phyloP scores from a whole-genome alignment of 92 coral and sea anemone genomes.

The Scolanthus callimorphus region DNA sequence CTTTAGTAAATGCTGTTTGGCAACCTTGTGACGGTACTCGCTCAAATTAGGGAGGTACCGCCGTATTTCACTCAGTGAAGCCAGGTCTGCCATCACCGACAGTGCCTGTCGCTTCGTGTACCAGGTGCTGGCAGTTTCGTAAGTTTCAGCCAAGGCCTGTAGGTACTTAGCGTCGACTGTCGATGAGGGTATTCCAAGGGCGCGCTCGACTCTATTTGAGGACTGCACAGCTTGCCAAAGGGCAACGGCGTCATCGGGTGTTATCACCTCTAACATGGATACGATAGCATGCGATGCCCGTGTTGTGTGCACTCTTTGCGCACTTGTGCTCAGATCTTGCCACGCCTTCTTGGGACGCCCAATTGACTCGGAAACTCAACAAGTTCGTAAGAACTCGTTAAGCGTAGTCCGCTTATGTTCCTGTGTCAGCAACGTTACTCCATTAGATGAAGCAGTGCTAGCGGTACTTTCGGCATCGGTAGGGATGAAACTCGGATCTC shows the following conservation, averaged over 20 bases:
- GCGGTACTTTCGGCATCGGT: too few species aligned
- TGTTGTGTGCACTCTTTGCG: neutral
- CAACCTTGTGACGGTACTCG: too few species aligned
- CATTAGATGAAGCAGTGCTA: too few species aligned
- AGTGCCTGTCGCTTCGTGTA: neutral
- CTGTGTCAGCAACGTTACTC: too few species aligned
- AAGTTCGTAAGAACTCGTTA: too few species aligned
- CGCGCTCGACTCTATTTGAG: neutral
- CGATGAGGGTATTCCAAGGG: neutral
- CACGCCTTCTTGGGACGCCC: too few species aligned
- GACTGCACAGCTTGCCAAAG: conserved; percentile 2
- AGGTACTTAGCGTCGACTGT: neutral
- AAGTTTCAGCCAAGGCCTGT: neutral
- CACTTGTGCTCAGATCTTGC: too few species aligned
- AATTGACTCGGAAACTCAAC: too few species aligned
- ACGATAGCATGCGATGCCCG: conserved; percentile 1
- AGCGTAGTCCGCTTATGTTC: too few species aligned
- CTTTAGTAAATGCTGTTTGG: too few species aligned
- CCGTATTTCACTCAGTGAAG: neutral
- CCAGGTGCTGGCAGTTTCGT: neutral
- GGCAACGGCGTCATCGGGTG: neutral
- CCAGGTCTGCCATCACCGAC: conserved; percentile 3
- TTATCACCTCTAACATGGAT: neutral
- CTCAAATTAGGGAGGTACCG: neutral
- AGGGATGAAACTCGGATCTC: too few species aligned